Evolutionary conservation across 2,113 vertebrate species (phyloP).

Genomic region (Nansenia antarctica): DNA sequence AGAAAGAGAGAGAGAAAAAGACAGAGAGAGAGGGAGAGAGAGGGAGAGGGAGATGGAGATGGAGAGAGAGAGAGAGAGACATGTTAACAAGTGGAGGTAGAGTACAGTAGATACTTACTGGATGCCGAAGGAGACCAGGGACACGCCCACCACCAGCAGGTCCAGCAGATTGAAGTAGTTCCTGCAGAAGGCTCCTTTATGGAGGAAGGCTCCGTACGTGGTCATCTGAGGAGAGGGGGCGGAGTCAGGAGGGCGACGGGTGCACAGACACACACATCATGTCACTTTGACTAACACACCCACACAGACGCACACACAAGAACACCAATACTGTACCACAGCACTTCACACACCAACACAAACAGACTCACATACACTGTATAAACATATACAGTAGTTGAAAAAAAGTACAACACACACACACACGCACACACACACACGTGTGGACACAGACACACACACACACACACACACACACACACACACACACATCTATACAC

Average conservation of each 20-base stretch:
- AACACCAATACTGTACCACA: neutral
- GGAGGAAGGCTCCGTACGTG: constrained; percentile 95
- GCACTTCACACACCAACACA: constrained; percentile 16
- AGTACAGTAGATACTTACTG: constrained; percentile 84
- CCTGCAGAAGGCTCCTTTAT: constrained; percentile 98
- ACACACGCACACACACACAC: constrained; percentile 22
- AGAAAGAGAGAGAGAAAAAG: neutral
- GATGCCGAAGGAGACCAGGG: constrained; percentile 96
- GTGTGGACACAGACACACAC: constrained; percentile 20
- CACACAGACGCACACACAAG: constrained; percentile 14
- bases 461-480: constrained; percentile 24
- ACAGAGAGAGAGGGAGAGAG: neutral
- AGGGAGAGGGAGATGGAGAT: neutral
- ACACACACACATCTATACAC: constrained; percentile 45
- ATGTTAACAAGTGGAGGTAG: too few species aligned
- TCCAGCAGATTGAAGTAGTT: constrained; percentile 99
- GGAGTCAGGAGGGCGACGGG: constrained; percentile 26
- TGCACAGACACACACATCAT: constrained; percentile 27
- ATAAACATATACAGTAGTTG: neutral
- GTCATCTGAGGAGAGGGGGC: constrained; percentile 84
- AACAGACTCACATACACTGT: constrained; percentile 30
- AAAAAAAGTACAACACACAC: too few species aligned
- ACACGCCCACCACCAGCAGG: constrained; percentile 97
- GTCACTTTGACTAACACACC: constrained; percentile 18
- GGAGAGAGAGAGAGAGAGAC: neutral